Evolutionary conservation across 2,888 invertebrate species (phyloP).

Genomic region (Tenodera sinensis): DNA sequence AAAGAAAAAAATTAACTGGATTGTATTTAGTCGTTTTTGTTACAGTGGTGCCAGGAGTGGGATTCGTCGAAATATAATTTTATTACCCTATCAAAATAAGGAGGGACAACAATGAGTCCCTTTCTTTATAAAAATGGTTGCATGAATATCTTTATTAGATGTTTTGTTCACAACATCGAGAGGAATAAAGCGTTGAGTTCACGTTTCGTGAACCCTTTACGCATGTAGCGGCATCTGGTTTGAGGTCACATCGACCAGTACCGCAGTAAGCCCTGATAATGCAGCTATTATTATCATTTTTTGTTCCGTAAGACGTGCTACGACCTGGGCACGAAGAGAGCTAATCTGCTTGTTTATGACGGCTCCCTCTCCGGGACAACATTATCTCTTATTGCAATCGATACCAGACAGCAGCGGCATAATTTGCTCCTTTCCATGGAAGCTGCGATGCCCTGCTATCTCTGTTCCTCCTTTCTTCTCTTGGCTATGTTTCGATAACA

Average conservation of each 20-base stretch:
- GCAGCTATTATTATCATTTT: background rate
- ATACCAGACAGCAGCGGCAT: background rate
- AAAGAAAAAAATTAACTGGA: too few species aligned
- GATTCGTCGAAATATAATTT: too few species aligned
- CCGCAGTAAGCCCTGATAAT: background rate
- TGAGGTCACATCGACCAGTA: background rate
- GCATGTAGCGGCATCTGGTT: background rate
- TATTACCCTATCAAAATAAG: too few species aligned
- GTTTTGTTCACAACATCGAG: too few species aligned
- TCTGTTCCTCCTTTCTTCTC: background rate
- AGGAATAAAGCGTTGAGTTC: background rate
- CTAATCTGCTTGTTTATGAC: background rate
- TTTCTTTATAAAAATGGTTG: too few species aligned
- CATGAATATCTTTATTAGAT: too few species aligned
- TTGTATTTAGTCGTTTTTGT: too few species aligned
- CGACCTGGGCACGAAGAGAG: background rate
- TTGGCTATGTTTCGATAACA: background rate
- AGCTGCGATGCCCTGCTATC: background rate
- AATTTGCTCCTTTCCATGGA: background rate
- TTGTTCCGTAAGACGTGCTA: background rate
- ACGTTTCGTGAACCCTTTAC: background rate
- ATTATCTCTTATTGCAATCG: background rate
- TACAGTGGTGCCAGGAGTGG: too few species aligned
- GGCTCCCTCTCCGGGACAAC: background rate
- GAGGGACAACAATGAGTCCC: too few species aligned